Conservation (phyloP, 2,113 vertebrate genomes). For the Microcebus ravelobensis region DNA sequence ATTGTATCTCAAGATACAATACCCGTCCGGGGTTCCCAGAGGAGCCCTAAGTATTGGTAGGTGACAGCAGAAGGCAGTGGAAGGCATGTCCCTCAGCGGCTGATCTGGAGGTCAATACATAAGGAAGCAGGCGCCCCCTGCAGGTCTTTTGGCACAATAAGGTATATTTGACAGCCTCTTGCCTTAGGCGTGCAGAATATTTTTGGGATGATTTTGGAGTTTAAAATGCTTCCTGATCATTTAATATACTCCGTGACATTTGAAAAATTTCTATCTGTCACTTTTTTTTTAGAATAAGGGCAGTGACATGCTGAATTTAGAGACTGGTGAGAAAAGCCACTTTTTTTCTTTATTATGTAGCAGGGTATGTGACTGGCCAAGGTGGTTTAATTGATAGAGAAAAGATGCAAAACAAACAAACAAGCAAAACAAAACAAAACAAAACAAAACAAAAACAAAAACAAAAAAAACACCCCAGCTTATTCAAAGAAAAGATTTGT, state of each 20-base stretch:
- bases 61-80: not conserved
- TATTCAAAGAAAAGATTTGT: too few relatives aligned
- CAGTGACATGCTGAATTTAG: not conserved
- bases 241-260: not conserved
- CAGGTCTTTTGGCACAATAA: not conserved
- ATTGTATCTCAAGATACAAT: not conserved
- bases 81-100: not conserved
- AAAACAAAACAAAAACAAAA: too few relatives aligned
- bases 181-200: not conserved
- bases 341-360: not conserved
- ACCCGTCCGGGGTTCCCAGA: not conserved
- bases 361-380: not conserved
- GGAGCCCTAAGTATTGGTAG: not conserved
- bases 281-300: not conserved
- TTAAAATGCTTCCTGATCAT: not conserved
- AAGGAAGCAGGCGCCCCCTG: slow-evolving; percentile 38
- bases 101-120: not conserved
- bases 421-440: too few relatives aligned
- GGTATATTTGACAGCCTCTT: not conserved
- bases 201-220: not conserved
- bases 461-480: too few relatives aligned
- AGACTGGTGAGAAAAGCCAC: not conserved
- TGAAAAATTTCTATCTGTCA: not conserved
- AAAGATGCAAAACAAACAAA: not conserved
- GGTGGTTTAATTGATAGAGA: not conserved